Evolutionary conservation across 2,888 invertebrate species (phyloP), one percentile per base, ranked within the genome.

Genomic region (Drosophila paranaensis): DNA sequence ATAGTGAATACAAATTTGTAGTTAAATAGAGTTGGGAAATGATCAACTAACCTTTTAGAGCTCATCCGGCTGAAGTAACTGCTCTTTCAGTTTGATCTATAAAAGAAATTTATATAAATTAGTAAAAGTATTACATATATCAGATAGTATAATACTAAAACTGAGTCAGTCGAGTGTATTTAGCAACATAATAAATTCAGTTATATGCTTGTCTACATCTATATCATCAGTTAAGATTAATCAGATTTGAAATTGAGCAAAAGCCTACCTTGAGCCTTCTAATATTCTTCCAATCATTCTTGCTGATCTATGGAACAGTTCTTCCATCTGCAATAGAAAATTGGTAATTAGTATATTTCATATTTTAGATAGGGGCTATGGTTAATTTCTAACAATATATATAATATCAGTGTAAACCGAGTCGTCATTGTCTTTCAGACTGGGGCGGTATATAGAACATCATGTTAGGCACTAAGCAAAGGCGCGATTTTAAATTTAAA

Each of bases 401-500:
- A 35, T 33, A 43, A 30, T 43, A 56, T 57, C 57, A 57, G 57
- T 11, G 2, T 6, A 45, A 57, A 45, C 43, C 43, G 43, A 57
- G 25, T 57, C 57, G 43, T 13, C 57, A 57, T 57, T 45, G 45
- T 57, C 33, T 10, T 35, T 81, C 69, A 67, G 81, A 76, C 81
- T 81, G 81, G 81, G 81, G 81, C 81, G 81, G 79, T 81, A 80
- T 45, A 8, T 37, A 33, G n/a, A 57, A 57, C 57, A 57, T 57
- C 57, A 57, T 57, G 14, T 6, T 40, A 40, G 14, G 6, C 11
- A 27, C 0, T 20, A 20, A 20, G 20, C 20, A 20, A 20, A 20
- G 20, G 20, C 2, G 20, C 2, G 20, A 20, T 20, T 2, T 20
- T 20, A 20, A 1, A 20, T 20, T 20, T 20, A 20, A 20, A 20